A percentile compares a stretch with the other conserved stretches of the same genome.
phyloP scores from a whole-genome alignment of 2,113 vertebrate genomes.

The Tragelaphus buxtoni region DNA sequence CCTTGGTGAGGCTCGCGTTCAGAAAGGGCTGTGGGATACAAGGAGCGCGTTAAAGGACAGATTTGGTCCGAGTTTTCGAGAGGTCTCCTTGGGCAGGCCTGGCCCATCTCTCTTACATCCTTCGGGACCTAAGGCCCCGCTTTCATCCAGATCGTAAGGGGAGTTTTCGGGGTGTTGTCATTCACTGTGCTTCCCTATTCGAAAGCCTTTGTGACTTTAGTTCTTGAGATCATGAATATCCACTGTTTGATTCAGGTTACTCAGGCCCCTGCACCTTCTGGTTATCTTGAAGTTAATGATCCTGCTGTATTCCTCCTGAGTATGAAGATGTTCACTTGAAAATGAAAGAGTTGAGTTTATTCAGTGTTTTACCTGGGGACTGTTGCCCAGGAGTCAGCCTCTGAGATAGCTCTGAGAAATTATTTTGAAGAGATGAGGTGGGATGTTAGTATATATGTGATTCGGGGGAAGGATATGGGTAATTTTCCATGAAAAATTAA shows the following conservation, averaged over 20 bases:
- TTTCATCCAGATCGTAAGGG: neutral
- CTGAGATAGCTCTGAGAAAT: neutral
- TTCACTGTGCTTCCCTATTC: neutral
- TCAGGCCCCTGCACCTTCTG: neutral
- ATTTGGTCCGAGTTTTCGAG: neutral
- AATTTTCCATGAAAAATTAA: neutral
- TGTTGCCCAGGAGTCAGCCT: neutral
- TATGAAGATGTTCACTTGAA: neutral
- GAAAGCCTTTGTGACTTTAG: neutral
- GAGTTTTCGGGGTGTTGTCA: neutral
- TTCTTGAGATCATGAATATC: neutral
- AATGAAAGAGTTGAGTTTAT: neutral
- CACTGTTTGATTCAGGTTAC: neutral
- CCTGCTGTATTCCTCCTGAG: neutral
- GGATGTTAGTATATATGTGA: neutral
- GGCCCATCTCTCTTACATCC: neutral
- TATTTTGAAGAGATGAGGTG: neutral
- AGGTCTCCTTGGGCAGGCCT: neutral
- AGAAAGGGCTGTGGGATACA: accelerated
- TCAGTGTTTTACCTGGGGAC: neutral
- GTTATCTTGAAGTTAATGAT: neutral
- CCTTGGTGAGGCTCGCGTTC: accelerated
- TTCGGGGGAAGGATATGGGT: neutral
- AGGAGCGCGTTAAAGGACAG: neutral
- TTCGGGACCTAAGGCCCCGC: accelerated